These are phyloP conservation scores for Clinocottus analis DNA, from an alignment of 2,113 vertebrate genomes.

Conservation along the genomic window DNA sequence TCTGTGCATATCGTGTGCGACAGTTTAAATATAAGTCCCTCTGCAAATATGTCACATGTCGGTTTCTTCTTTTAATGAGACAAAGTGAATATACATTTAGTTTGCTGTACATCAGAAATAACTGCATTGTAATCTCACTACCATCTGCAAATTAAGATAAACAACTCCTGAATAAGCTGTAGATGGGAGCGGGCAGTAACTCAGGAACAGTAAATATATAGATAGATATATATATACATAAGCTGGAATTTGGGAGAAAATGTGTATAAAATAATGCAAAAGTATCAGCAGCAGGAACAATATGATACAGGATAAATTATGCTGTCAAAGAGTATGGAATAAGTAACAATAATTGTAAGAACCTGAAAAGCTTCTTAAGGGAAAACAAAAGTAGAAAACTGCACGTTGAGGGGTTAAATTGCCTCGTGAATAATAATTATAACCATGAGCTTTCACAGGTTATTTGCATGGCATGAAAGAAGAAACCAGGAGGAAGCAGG, in stretches of 20 bases:
- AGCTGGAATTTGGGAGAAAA: too few relatives aligned
- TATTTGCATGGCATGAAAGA: conserved; percentile 4
- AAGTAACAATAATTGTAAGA: neutral
- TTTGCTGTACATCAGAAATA: neutral
- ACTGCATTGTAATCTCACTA: neutral
- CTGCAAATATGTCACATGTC: neutral
- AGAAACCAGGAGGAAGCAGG: neutral
- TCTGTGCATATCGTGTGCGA: neutral
- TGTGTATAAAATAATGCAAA: too few relatives aligned
- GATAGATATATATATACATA: too few relatives aligned
- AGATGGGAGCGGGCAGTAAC: too few relatives aligned
- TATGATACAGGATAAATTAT: too few relatives aligned
- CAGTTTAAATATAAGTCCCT: neutral
- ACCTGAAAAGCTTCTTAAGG: neutral
- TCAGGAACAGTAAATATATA: too few relatives aligned
- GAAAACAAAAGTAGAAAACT: neutral
- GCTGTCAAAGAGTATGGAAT: neutral
- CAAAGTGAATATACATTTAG: neutral
- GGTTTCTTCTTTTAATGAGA: neutral
- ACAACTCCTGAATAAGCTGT: too few relatives aligned
- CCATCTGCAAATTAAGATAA: too few relatives aligned
- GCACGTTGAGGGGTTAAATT: neutral
- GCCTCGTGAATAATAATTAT: neutral
- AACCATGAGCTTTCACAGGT: neutral
- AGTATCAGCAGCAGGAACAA: too few relatives aligned